Conservation (phyloP, 2,888 invertebrate species). For the Acronicta psi region DNA sequence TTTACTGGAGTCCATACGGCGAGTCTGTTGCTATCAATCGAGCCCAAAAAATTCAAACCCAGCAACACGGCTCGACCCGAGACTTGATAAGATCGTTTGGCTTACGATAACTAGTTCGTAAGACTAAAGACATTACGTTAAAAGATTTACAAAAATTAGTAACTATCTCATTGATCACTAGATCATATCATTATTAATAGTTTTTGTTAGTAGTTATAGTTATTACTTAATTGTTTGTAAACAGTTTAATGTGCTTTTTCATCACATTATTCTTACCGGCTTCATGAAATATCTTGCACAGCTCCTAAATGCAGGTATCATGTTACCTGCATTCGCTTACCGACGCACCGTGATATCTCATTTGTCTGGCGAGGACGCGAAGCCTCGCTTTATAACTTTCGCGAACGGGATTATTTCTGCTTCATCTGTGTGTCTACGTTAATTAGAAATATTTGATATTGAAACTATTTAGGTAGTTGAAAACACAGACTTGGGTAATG, state of each 20-base stretch:
- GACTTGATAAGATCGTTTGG: too few relatives aligned
- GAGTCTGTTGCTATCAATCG: too few relatives aligned
- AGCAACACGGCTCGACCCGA: too few relatives aligned
- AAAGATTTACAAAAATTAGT: too few relatives aligned
- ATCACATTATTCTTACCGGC: background rate
- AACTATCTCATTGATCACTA: too few relatives aligned
- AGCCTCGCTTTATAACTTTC: constrained; percentile 54
- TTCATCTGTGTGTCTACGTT: constrained; percentile 38
- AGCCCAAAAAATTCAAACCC: too few relatives aligned
- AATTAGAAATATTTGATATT: constrained; percentile 27
- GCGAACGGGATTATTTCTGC: constrained; percentile 39
- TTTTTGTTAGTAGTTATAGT: too few relatives aligned
- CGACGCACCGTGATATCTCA: constrained; percentile 66
- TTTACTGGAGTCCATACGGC: too few relatives aligned
- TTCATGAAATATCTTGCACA: background rate
- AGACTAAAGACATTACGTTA: too few relatives aligned
- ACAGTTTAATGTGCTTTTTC: background rate
- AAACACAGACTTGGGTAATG: background rate
- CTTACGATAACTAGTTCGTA: too few relatives aligned
- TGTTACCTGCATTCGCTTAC: constrained; percentile 67
- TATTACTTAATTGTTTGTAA: too few relatives aligned
- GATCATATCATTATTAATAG: too few relatives aligned
- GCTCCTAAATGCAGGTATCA: constrained; percentile 32
- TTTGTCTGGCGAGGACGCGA: constrained; percentile 72
- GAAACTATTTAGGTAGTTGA: constrained; percentile 4